phyloP scores from a whole-genome alignment of 2,888 invertebrate genomes.

The Euclidia mi region DNA sequence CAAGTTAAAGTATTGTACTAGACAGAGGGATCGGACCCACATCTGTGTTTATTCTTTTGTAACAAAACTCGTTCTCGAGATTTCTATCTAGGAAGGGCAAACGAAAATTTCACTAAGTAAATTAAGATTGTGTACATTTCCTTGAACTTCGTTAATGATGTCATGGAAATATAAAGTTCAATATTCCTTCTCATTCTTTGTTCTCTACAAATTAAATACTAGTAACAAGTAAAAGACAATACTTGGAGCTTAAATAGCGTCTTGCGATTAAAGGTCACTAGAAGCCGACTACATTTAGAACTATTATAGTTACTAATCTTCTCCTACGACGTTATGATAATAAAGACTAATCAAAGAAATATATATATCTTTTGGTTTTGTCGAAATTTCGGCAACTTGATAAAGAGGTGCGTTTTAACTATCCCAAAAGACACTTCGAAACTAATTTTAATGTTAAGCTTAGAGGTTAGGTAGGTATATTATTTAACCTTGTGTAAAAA shows the following conservation, averaged over 20 bases:
- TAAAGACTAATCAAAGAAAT: too few relatives aligned
- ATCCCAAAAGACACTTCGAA: too few relatives aligned
- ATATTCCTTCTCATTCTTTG: background rate
- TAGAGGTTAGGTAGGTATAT: too few relatives aligned
- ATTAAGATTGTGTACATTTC: background rate
- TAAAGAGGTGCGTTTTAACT: too few relatives aligned
- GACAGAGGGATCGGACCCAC: conserved; percentile 27
- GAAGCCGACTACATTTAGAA: too few relatives aligned
- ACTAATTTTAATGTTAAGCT: too few relatives aligned
- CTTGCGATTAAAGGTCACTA: background rate
- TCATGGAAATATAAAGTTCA: background rate
- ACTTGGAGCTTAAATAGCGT: background rate
- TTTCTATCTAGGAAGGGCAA: too few relatives aligned
- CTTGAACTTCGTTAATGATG: background rate
- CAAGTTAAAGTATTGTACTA: conserved; percentile 32
- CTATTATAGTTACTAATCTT: too few relatives aligned
- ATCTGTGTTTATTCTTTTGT: conserved; percentile 40
- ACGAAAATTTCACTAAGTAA: background rate
- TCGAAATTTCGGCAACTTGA: too few relatives aligned
- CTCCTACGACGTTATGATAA: too few relatives aligned
- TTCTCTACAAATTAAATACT: background rate
- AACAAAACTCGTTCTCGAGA: conserved; percentile 2
- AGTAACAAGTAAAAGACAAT: background rate
- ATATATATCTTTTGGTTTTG: too few relatives aligned
- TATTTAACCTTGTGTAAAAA: too few relatives aligned